Evolutionary conservation across 2,113 vertebrate species (phyloP).

Genomic region (Anarhynchus alexandrinus): DNA sequence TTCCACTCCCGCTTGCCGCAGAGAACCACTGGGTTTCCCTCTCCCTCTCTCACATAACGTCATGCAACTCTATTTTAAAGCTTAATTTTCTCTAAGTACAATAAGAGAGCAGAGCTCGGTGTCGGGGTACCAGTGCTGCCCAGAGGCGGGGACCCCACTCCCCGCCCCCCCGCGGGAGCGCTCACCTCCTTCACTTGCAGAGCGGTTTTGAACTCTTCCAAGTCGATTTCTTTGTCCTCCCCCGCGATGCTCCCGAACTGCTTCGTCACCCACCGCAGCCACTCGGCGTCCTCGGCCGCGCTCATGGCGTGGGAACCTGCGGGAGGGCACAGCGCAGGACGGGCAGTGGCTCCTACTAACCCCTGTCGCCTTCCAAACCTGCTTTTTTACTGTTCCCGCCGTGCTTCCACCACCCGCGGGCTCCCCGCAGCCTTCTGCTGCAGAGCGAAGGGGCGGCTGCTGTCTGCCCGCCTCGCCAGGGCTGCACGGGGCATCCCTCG

Average conservation of each 20-base stretch:
- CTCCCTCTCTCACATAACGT: background rate
- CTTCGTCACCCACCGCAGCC: slow-evolving; percentile 84
- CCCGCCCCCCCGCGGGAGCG: rapidly evolving
- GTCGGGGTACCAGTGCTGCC: background rate
- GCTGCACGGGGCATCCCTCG: too few species aligned
- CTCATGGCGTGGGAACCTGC: slow-evolving; percentile 60
- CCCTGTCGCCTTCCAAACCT: background rate
- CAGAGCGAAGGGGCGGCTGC: background rate
- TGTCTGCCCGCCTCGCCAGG: background rate
- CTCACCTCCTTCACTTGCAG: slow-evolving; percentile 90
- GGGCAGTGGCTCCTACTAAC: background rate
- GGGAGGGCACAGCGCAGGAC: rapidly evolving
- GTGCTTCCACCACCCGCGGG: rapidly evolving
- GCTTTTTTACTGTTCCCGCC: background rate
- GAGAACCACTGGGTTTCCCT: background rate
- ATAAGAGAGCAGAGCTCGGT: rapidly evolving
- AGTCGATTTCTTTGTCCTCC: slow-evolving; percentile 78
- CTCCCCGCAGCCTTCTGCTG: background rate
- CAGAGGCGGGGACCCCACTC: rapidly evolving
- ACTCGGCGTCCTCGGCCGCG: slow-evolving; percentile 75
- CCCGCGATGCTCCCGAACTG: slow-evolving; percentile 84
- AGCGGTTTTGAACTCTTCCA: slow-evolving; percentile 83
- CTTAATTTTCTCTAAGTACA: background rate
- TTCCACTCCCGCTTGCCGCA: background rate
- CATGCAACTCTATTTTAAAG: background rate